phyloP scores from a whole-genome alignment of 2,113 vertebrate species.

The Pelecanoides urinatrix region DNA sequence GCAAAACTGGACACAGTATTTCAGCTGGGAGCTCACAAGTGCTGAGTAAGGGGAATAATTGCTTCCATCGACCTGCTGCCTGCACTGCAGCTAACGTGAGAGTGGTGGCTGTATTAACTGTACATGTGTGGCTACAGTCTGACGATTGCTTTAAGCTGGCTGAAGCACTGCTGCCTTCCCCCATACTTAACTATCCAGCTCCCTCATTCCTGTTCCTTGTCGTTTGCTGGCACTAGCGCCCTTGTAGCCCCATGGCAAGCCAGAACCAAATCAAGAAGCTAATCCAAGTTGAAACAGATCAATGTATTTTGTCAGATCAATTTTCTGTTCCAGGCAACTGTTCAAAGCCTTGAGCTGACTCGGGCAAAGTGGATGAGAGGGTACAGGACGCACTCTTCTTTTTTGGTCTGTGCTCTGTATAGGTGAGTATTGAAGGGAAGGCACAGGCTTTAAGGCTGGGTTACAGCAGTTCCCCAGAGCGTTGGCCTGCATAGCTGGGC shows the following conservation, averaged over 20 bases:
- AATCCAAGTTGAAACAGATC: neutral
- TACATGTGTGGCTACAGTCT: rapidly evolving
- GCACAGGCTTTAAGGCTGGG: neutral
- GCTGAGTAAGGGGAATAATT: neutral
- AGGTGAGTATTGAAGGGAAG: neutral
- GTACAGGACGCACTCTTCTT: neutral
- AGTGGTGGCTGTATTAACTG: neutral
- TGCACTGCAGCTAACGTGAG: rapidly evolving
- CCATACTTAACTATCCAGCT: rapidly evolving
- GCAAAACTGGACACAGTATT: neutral
- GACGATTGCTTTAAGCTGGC: neutral
- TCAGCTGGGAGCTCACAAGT: neutral
- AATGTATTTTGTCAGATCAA: neutral
- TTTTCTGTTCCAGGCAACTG: neutral
- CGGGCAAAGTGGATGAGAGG: neutral
- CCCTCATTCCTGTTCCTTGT: neutral
- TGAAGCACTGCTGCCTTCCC: neutral
- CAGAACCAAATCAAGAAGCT: neutral
- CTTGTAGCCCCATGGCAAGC: neutral
- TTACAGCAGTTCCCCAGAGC: neutral
- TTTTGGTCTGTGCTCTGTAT: neutral
- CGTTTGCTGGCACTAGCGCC: neutral
- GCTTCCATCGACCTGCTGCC: rapidly evolving
- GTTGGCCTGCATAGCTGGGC: neutral
- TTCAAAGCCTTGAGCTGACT: neutral